These are phyloP conservation scores for Podarcis siculus DNA, from an alignment of 2,797 vertebrate genomes.

Conservation along the genomic window DNA sequence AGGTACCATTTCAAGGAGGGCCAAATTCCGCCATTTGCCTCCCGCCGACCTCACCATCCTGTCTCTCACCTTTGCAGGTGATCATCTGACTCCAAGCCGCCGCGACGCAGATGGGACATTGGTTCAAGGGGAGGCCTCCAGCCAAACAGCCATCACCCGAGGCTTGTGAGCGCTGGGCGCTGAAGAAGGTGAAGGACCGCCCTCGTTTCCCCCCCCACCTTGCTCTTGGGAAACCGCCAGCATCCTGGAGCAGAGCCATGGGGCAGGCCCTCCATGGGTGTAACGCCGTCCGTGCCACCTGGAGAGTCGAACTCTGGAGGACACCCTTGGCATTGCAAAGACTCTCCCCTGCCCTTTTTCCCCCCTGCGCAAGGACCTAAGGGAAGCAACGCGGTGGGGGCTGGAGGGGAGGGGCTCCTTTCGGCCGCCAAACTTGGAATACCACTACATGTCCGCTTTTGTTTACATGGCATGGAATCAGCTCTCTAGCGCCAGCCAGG, in stretches of 20 bases:
- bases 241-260: not conserved
- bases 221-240: not conserved
- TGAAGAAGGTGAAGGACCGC: not conserved
- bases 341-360: not conserved
- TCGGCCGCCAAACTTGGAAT: not conserved
- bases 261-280: not conserved
- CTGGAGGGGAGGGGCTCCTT: not conserved
- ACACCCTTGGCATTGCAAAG: constrained; percentile 18
- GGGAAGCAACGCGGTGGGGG: not conserved
- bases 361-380: not conserved
- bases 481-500: not conserved
- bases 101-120: constrained; percentile 5
- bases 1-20: too few species aligned
- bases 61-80: constrained; percentile 21
- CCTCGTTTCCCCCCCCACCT: not conserved
- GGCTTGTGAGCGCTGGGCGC: not conserved
- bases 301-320: not conserved
- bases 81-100: constrained; percentile 44
- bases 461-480: not conserved
- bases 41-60: rapidly evolving
- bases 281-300: not conserved
- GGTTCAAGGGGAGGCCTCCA: constrained; percentile 1
- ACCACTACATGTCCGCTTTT: not conserved
- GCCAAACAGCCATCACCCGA: not conserved
- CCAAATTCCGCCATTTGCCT: too few species aligned